Percentiles rank a stretch among this genome's conserved stretches.
phyloP scores from a whole-genome alignment of 2,113 vertebrate genomes.

The Asarcornis scutulata region DNA sequence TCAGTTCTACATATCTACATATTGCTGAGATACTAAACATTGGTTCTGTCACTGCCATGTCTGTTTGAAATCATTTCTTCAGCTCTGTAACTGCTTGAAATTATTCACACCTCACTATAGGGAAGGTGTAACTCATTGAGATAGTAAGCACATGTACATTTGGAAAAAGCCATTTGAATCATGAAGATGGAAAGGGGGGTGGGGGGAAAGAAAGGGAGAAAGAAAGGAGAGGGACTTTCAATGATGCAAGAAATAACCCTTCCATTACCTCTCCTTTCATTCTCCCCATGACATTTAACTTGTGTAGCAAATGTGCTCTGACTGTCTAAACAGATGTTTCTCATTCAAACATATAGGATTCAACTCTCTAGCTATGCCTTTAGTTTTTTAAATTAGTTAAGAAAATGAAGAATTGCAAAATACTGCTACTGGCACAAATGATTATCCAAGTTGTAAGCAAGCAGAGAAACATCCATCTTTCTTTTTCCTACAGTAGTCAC shows the following conservation, averaged over 20 bases:
- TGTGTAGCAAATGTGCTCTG: background rate
- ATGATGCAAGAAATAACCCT: slow-evolving; percentile 3
- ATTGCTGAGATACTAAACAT: background rate
- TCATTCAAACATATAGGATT: background rate
- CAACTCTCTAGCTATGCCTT: background rate
- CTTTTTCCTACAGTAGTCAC: background rate
- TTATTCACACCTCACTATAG: background rate
- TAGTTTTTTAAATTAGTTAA: slow-evolving; percentile 8
- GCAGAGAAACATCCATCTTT: slow-evolving; percentile 21
- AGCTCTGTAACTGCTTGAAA: background rate
- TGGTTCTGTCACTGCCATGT: background rate
- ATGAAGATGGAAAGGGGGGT: background rate
- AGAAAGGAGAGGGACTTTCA: background rate
- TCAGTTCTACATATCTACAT: background rate
- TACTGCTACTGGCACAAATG: slow-evolving; percentile 4
- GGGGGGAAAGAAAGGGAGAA: too few relatives aligned
- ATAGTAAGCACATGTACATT: background rate
- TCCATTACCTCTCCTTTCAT: background rate
- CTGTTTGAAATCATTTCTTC: background rate
- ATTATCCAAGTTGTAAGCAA: background rate
- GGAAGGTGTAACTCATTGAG: background rate
- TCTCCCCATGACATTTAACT: background rate
- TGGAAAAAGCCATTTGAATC: background rate
- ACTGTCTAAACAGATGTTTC: slow-evolving; percentile 25
- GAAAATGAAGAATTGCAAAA: slow-evolving; percentile 36